phyloP scores from a whole-genome alignment of 2,113 vertebrate species.

The Prolemur simus region DNA sequence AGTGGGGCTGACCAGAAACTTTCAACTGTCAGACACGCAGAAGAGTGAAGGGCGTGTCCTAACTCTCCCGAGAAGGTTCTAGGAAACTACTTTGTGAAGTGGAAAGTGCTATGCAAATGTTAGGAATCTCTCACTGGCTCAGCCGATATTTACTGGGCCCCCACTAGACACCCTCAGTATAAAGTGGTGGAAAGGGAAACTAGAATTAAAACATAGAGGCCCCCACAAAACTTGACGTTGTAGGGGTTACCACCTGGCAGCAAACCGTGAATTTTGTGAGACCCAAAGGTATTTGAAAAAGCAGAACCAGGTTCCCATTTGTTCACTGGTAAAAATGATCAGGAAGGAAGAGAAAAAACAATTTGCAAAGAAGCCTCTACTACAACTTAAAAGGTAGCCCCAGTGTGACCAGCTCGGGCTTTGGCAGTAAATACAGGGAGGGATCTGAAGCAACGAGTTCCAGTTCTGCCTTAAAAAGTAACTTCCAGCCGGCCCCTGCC shows the following conservation, averaged over 20 bases:
- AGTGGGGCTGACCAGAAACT: not conserved
- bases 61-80: not conserved
- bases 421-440: not conserved
- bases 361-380: not conserved
- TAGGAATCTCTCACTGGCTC: not conserved
- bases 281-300: not conserved
- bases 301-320: not conserved
- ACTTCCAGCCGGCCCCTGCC: no score
- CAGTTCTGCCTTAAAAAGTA: not conserved
- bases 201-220: not conserved
- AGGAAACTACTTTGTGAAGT: not conserved
- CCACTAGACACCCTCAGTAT: not conserved
- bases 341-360: not conserved
- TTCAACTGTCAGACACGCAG: not conserved
- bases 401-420: not conserved
- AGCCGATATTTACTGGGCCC: rapidly evolving
- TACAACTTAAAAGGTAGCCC: not conserved
- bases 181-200: not conserved
- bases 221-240: not conserved
- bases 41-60: not conserved
- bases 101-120: not conserved
- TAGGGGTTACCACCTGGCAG: no score
- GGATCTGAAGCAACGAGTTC: not conserved
- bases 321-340: not conserved
- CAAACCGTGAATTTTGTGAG: not conserved